These are phyloP conservation scores for Diarsia mendica DNA, from an alignment of 2,888 invertebrate species.

Conservation along the genomic window DNA sequence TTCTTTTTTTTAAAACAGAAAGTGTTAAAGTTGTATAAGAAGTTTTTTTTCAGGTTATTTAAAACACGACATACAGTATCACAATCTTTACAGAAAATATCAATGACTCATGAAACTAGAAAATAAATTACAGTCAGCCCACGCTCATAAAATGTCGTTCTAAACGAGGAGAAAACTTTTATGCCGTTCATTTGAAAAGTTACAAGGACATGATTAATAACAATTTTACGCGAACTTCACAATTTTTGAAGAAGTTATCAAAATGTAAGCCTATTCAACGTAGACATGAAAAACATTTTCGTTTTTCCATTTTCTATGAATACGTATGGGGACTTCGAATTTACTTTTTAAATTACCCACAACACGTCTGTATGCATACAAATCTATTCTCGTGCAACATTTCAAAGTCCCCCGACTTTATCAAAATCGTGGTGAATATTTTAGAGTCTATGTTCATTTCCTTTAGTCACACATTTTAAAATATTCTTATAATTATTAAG, in stretches of 20 bases:
- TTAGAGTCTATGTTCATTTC: no score
- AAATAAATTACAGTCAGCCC: conserved; percentile 41
- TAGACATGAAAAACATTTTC: conserved; percentile 18
- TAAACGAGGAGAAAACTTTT: conserved; percentile 46
- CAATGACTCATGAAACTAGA: conserved; percentile 39
- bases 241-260: conserved; percentile 45
- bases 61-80: conserved; percentile 4
- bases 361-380: conserved; percentile 1
- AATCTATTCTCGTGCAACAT: conserved; percentile 5
- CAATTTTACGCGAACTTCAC: conserved; percentile 44
- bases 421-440: conserved; percentile 9
- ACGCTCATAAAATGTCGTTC: conserved; percentile 44
- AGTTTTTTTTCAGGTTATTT: neutral
- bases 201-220: conserved; percentile 55
- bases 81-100: conserved; percentile 2
- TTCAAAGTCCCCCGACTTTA: neutral
- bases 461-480: no score
- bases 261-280: conserved; percentile 21
- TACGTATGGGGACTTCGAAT: neutral
- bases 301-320: conserved; percentile 5
- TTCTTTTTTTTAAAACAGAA: no score
- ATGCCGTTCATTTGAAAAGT: conserved; percentile 56
- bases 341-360: conserved; percentile 9
- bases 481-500: no score
- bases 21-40: no score